Evolutionary conservation across 2,888 invertebrate species (phyloP), one percentile per base, ranked within the genome.

Genomic region (Marronus borbonicus): DNA sequence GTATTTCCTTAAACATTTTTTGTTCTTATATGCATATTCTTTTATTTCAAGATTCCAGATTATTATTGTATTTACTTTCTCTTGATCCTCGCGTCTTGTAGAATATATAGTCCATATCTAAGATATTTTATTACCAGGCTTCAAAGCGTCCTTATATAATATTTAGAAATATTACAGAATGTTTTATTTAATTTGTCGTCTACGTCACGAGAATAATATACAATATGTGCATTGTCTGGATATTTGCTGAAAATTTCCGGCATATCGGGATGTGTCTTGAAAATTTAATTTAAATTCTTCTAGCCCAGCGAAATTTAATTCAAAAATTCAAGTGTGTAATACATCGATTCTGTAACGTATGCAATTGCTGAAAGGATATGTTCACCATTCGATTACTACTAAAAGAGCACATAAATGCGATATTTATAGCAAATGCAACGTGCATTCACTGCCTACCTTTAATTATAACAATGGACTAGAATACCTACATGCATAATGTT

Each of bases 341-440:
- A 24, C 31, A 28, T 62, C 20, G 14, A 2, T 62, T 62, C 62
- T 14, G 31, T 62, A 28, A 62, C 31, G 62, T 31, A 31, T 31
- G 62, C 31, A 62, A 62, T 62, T 55, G 24, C 62, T 20, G 55
- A 72, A 44, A 72, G 60, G 14, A 3, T 58, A 60, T 62, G 39
- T 44, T 74, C 39, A 12, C 28, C 28, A 60, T 74, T 74, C 44
- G 72, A 74, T 74, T 39, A 60, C 28, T 4, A 62, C 4, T 60
- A 49, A 74, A 74, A 74, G 60, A 44, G 72, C 72, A 60, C 44
- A 24, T 60, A 74, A 60, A 74, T 60, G 12, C 14, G 60, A 60
- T 74, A 74, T 60, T 74, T 74, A 74, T 72, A 66, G 49, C 77
- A 77, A 77, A 72, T 77, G 77, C 52, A 28, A 77, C 50, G 62